Evolutionary conservation across 1,140 invertebrate genomes (phyloP).

Genomic region (Himalopsyche phryganea): DNA sequence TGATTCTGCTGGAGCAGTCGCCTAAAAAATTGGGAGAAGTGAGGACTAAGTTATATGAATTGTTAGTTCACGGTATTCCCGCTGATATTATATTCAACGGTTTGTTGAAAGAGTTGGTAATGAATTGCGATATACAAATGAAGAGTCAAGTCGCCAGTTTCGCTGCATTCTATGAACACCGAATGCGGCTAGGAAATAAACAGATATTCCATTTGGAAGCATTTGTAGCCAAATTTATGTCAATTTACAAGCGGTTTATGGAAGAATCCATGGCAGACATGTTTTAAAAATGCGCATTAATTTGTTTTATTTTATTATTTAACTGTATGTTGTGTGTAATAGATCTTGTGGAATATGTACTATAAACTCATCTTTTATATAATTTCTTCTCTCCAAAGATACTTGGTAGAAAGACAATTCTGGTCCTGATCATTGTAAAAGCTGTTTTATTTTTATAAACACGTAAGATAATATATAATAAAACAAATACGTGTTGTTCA

Average conservation of each 20-base stretch:
- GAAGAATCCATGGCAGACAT: slow-evolving; percentile 58
- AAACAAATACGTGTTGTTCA: no score
- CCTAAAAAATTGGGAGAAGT: slow-evolving; percentile 82
- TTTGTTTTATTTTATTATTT: slow-evolving; percentile 5
- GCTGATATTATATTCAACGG: slow-evolving; percentile 90
- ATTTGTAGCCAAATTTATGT: slow-evolving; percentile 95
- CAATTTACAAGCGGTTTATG: slow-evolving; percentile 83
- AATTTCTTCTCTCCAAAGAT: no score
- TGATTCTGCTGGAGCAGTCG: slow-evolving; percentile 86
- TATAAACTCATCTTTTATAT: background rate
- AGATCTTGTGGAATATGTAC: background rate
- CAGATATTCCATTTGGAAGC: slow-evolving; percentile 96
- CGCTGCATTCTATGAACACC: slow-evolving; percentile 88
- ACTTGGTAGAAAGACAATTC: no score
- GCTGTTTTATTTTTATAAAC: no score
- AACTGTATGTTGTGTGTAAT: no score
- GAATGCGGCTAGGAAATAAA: slow-evolving; percentile 86
- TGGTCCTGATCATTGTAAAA: no score
- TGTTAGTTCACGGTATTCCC: slow-evolving; percentile 92
- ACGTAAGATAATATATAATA: no score
- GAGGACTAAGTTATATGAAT: slow-evolving; percentile 85
- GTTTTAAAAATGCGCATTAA: slow-evolving; percentile 16
- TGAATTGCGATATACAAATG: slow-evolving; percentile 86
- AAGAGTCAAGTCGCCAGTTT: slow-evolving; percentile 80
- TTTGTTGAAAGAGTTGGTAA: slow-evolving; percentile 78